Evolutionary conservation across 2,113 vertebrate genomes (phyloP).

Genomic region (Stegostoma tigrinum): DNA sequence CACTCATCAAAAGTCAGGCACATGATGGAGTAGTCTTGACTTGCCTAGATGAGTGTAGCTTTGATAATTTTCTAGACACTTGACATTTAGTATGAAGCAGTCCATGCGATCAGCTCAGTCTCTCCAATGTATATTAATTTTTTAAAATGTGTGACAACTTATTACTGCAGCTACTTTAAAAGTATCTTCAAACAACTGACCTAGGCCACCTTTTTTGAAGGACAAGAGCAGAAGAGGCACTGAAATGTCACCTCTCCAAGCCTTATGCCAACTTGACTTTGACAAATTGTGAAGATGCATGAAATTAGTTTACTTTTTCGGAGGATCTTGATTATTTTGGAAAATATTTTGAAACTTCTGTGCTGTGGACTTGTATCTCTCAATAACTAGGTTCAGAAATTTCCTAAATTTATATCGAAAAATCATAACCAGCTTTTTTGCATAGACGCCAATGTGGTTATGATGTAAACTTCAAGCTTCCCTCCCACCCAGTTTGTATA

Average conservation of each 20-base stretch:
- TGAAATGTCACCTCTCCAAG: not conserved
- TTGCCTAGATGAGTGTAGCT: not conserved
- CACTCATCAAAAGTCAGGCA: no score
- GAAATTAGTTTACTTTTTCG: not conserved
- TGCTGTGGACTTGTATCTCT: not conserved
- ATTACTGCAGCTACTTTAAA: not conserved
- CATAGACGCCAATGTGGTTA: not conserved
- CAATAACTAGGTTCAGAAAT: not conserved
- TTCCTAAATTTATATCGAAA: not conserved
- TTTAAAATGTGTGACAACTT: not conserved
- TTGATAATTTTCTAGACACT: not conserved
- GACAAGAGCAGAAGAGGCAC: not conserved
- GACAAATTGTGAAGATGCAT: not conserved
- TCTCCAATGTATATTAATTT: not conserved
- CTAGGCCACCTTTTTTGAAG: not conserved
- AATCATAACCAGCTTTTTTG: not conserved
- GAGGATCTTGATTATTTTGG: not conserved
- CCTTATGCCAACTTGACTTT: not conserved
- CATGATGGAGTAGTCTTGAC: not conserved
- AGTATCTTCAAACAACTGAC: not conserved
- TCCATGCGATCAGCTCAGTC: not conserved
- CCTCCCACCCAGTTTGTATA: not conserved
- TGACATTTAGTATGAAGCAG: not conserved
- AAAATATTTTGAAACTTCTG: not conserved
- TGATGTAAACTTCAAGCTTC: not conserved